Evolutionary conservation across 2,888 invertebrate species (phyloP).

Genomic region (Steinernema scapterisci): DNA sequence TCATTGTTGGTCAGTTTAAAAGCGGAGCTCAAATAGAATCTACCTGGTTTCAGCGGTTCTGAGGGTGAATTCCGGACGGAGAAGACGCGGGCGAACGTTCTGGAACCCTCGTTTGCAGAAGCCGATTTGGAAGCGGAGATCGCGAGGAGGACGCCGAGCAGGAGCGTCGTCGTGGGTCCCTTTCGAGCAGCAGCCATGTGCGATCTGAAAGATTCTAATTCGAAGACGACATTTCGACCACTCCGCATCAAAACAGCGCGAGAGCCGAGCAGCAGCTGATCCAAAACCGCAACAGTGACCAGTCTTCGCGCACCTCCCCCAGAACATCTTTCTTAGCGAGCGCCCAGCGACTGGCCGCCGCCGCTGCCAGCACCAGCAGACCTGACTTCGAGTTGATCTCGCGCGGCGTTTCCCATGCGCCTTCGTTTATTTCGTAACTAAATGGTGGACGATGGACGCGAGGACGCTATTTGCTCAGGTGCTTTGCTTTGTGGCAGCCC

Average conservation of each 20-base stretch:
- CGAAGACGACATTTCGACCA: slow-evolving; percentile 1
- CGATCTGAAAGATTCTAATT: slow-evolving; percentile 3
- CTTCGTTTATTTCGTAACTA: slow-evolving; percentile 26
- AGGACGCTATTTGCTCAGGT: slow-evolving; percentile 29
- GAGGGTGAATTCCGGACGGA: neutral
- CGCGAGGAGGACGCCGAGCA: neutral
- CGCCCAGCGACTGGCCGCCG: slow-evolving; percentile 20
- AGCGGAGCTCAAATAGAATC: neutral
- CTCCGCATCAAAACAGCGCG: slow-evolving; percentile 23
- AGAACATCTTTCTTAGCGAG: neutral
- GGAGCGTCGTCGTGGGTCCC: neutral
- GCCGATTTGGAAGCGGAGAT: too few relatives aligned
- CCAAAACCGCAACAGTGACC: slow-evolving; percentile 31
- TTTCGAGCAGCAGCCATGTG: slow-evolving; percentile 14
- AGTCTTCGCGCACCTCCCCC: slow-evolving; percentile 1
- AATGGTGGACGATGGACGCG: slow-evolving; percentile 3
- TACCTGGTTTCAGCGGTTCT: neutral
- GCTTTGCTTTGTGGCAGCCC: slow-evolving; percentile 1
- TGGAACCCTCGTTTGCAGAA: neutral
- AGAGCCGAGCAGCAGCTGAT: slow-evolving; percentile 26
- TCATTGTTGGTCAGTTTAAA: too few relatives aligned
- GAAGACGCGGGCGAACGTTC: slow-evolving; percentile 33
- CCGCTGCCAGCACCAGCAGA: neutral
- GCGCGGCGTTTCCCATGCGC: slow-evolving; percentile 25
- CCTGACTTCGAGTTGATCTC: slow-evolving; percentile 24